Evolutionary conservation across 1,140 invertebrate species (phyloP).

Genomic region (Cylas formicarius): DNA sequence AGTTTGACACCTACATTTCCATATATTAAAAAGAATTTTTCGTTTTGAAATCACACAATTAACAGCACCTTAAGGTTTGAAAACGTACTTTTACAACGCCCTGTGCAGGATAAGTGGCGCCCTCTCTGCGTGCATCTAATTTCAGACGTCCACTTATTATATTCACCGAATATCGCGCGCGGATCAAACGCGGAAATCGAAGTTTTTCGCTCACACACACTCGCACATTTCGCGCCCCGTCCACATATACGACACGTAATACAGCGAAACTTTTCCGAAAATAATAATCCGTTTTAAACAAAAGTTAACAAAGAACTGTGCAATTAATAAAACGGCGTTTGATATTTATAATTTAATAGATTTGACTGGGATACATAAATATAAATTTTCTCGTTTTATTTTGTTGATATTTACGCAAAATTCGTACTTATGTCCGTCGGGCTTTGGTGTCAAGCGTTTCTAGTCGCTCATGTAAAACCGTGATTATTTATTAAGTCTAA

Average conservation of each 20-base stretch:
- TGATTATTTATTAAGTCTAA: slow-evolving; percentile 26
- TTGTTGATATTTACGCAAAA: slow-evolving; percentile 35
- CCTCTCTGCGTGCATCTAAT: no score
- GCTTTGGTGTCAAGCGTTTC: slow-evolving; percentile 15
- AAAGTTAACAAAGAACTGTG: slow-evolving; percentile 32
- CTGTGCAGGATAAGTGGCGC: no score
- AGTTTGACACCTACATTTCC: no score
- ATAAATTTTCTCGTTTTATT: slow-evolving; percentile 35
- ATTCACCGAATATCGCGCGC: no score
- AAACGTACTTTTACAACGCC: no score
- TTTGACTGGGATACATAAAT: slow-evolving; percentile 31
- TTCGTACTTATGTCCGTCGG: slow-evolving; percentile 29
- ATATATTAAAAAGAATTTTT: no score
- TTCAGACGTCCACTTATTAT: no score
- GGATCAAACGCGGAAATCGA: no score
- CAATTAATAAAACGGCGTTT: slow-evolving; percentile 36
- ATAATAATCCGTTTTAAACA: slow-evolving; percentile 12
- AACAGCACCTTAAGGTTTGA: no score
- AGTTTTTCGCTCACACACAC: no score
- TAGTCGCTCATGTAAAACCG: slow-evolving; percentile 20
- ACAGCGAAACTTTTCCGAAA: slow-evolving; percentile 2
- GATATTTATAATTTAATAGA: slow-evolving; percentile 40
- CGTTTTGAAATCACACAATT: no score
- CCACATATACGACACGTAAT: slow-evolving; percentile 7
- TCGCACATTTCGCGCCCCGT: not conserved